phyloP scores from a whole-genome alignment of 53 echinoderm and acorn worm genomes.

The Luidia sarsii region DNA sequence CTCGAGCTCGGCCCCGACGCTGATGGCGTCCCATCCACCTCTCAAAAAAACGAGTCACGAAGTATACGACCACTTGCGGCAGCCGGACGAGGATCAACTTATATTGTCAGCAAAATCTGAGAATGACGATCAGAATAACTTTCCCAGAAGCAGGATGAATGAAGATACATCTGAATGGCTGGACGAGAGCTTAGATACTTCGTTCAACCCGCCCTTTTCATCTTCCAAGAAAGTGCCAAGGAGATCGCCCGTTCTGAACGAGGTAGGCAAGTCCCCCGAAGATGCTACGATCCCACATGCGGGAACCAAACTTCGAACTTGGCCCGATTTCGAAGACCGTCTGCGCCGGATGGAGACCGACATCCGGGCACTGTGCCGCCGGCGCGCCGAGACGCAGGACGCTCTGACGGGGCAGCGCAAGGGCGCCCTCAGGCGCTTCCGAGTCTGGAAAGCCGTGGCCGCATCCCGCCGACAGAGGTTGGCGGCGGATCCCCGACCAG shows the following conservation, averaged over 20 bases:
- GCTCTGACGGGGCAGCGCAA: background rate
- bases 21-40: too few species aligned
- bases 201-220: background rate
- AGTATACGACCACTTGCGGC: background rate
- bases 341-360: slow-evolving; percentile 4
- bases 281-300: too few species aligned
- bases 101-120: background rate
- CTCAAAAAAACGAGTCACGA: too few species aligned
- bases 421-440: slow-evolving; percentile 37
- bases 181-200: background rate
- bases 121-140: too few species aligned
- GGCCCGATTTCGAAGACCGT: slow-evolving; percentile 2
- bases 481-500: background rate
- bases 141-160: slow-evolving; percentile 2
- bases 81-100: too few species aligned
- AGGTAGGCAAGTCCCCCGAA: background rate
- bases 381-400: slow-evolving; percentile 5
- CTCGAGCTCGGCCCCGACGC: background rate
- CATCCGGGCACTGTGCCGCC: background rate
- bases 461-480: slow-evolving; percentile 1
- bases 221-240: slow-evolving; percentile 1
- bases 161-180: background rate
- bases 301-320: too few species aligned
- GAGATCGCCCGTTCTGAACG: background rate
- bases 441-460: slow-evolving; percentile 50